Base-by-base conservation (phyloP, 2,797 vertebrate genomes). In the Gymnothorax javanicus region DNA sequence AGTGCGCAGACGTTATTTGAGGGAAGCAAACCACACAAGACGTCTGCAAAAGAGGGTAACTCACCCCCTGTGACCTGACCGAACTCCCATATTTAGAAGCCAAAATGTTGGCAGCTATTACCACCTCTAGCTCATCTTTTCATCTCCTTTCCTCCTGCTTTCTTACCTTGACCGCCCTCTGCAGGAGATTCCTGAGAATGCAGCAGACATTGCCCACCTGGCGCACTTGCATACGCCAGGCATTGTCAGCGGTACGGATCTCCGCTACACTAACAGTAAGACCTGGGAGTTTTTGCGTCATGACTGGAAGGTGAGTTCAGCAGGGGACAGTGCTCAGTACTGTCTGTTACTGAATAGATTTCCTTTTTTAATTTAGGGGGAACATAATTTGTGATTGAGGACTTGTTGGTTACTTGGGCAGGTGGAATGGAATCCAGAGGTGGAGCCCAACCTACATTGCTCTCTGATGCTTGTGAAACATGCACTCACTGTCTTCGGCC, bases 151-250 rank as follows among this genome's bases (percentile, higher is more conserved):
- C 52, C 67, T 59, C 1, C 12, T 7, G 33, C 43, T 15, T 7
- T 81, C 82, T 82, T 13, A 69, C 60, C 20, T 13, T 9, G 43
- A 11, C 0, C 67, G 0, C n/a, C 69, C 60, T 11, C 50, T 33
- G 6, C 82, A 98, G 97, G 97, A 97, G 89, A 97, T 98, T 86
- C 96, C 97, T 0, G 96, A 97, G 93, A 98, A 98, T 0, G 96
- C 94, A 0, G 97, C 95, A 0, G 96, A 97, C 58, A 84, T 92
- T 0, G 95, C 96, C 79, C 97, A 97, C 90, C 92, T 97, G 71
- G 84, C 86, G 54, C 95, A 97, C 86, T 92, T 97, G 27, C 97
- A 98, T 33, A 94, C 90, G 0, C 96, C 97, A 0, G 93, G 94
- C 23, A 90, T 97, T 0, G 67, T 96, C 85, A 96, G 95, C 0